Evolutionary conservation across 1,140 invertebrate species (phyloP), one percentile per base, ranked within the genome.

Genomic region (Spodoptera frugiperda): DNA sequence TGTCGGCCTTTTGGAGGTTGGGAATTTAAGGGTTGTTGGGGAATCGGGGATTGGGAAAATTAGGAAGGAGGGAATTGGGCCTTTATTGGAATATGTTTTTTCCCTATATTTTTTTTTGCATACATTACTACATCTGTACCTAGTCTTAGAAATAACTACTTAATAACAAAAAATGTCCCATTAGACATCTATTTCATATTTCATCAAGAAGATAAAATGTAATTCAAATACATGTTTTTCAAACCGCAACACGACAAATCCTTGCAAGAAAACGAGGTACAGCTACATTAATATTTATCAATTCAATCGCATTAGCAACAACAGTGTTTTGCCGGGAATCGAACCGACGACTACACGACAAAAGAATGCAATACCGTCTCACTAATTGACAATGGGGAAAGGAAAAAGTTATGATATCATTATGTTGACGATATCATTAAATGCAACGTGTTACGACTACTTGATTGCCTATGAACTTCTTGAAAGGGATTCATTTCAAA

Each of bases 251-350:
- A 63, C 70, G 77, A 77, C 75, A 73, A 65, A 78, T 57, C 61
- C 57, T n/a, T 30, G 15, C 80, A 85, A 87, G 82, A 85, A 85
- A 59, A 77, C 33, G 8, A 49, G 80, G 71, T 77, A 55, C 65
- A 77, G 19, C 81, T 74, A 74, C 84, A 85, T 89, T 84, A 87
- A 90, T 90, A 90, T 90, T 85, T 81, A 84, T 85, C 75, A 79
- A 82, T 84, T 80, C 87, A 87, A 89, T 89, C 84, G 84, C 81
- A 88, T 89, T 89, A 88, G 79, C 82, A 83, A 83, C 67, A 75
- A 72, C 82, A 51, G 67, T 86, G 85, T 90, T 90, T 90, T 88
- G 82, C 76, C 54, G 59, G 63, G 79, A 78, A 83, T 81, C 81
- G 81, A 71, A 54, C 71, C 78, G 78, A 74, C 78, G 72, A 76